A percentile compares a stretch with the other conserved stretches of the same genome.
phyloP scores from a whole-genome alignment of 2,888 invertebrate genomes.

The Xiphydria camelus region DNA sequence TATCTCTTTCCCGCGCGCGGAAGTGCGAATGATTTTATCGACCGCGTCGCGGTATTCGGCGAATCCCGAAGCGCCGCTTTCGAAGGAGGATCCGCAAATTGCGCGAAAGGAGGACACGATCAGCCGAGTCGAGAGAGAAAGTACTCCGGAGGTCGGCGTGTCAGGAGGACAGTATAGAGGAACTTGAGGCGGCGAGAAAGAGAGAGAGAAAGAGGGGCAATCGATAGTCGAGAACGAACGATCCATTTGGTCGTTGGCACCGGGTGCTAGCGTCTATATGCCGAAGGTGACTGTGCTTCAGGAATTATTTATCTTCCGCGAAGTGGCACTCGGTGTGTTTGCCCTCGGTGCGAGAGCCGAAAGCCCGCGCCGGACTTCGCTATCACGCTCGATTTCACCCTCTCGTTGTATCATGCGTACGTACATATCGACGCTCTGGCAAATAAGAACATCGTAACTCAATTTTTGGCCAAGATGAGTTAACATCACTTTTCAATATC shows the following conservation, averaged over 20 bases:
- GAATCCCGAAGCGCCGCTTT: conserved; percentile 16
- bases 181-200: not conserved
- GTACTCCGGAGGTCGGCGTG: conserved; percentile 1
- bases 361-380: conserved; percentile 29
- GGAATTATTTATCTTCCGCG: conserved; percentile 48
- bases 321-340: conserved; percentile 47
- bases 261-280: conserved; percentile 22
- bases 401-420: too few relatives aligned
- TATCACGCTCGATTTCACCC: conserved; percentile 35
- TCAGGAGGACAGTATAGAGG: too few relatives aligned
- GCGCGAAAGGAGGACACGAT: conserved; percentile 28
- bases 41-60: conserved; percentile 4
- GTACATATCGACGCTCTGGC: too few relatives aligned
- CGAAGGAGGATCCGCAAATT: too few relatives aligned
- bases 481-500: too few relatives aligned
- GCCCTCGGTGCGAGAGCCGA: too few relatives aligned
- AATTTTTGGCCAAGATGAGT: too few relatives aligned
- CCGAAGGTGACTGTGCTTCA: conserved; percentile 30
- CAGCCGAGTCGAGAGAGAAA: conserved; percentile 12
- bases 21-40: conserved; percentile 35
- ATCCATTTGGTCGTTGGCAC: conserved; percentile 33
- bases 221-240: conserved; percentile 40
- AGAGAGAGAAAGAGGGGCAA: conserved; percentile 27
- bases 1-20: conserved; percentile 13
- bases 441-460: too few relatives aligned